Evolutionary conservation across 2,113 vertebrate species (phyloP).

Genomic region (Butastur rufipennis): DNA sequence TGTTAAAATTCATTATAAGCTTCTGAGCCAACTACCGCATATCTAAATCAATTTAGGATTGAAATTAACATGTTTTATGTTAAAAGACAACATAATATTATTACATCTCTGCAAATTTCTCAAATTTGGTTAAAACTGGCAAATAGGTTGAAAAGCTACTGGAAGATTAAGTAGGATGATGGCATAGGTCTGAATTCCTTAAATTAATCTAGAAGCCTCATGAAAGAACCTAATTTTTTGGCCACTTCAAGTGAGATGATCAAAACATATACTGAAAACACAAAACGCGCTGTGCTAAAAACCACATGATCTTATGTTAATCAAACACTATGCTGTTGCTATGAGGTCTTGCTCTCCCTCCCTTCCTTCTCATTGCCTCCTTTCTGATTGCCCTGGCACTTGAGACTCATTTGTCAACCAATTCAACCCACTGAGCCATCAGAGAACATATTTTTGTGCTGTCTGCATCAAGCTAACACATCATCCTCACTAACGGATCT

Average conservation of each 20-base stretch:
- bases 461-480: background rate
- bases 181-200: background rate
- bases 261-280: background rate
- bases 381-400: too few species aligned
- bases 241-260: background rate
- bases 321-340: fast-evolving
- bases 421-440: background rate
- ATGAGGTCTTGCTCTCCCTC: background rate
- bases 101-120: background rate
- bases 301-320: fast-evolving
- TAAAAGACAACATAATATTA: background rate
- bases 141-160: background rate
- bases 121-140: background rate
- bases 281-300: too few species aligned
- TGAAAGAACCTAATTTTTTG: background rate
- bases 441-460: background rate
- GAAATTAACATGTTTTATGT: background rate
- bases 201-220: background rate
- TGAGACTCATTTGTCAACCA: background rate
- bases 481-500: background rate
- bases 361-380: too few species aligned
- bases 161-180: background rate
- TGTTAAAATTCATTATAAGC: fast-evolving
- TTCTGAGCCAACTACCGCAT: background rate
- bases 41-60: background rate